Evolutionary conservation across 2,888 invertebrate species (phyloP).

Genomic region (Agelastica alni): DNA sequence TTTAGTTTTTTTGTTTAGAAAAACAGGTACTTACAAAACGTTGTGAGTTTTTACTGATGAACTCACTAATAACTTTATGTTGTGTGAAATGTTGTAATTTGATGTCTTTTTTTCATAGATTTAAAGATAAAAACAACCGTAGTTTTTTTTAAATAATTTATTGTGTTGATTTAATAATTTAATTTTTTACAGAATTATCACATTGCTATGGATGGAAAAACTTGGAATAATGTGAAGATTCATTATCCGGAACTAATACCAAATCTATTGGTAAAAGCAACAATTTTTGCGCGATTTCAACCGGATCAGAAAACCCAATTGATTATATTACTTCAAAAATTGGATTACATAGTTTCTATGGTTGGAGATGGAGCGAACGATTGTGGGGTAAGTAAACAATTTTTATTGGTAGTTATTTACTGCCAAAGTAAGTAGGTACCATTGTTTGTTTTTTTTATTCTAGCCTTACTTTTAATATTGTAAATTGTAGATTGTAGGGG

Average conservation of each 20-base stretch:
- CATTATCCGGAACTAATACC: slow-evolving; percentile 74
- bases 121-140: too few relatives aligned
- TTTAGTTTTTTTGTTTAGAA: too few relatives aligned
- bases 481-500: too few relatives aligned
- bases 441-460: too few relatives aligned
- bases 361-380: slow-evolving; percentile 80
- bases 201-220: slow-evolving; percentile 72
- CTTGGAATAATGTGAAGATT: slow-evolving; percentile 73
- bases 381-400: slow-evolving; percentile 71
- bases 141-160: neutral
- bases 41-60: too few relatives aligned
- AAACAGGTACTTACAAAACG: too few relatives aligned
- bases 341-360: slow-evolving; percentile 70
- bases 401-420: too few relatives aligned
- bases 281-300: slow-evolving; percentile 83
- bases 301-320: slow-evolving; percentile 82
- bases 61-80: too few relatives aligned
- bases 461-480: too few relatives aligned
- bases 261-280: slow-evolving; percentile 67
- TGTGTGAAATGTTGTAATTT: neutral
- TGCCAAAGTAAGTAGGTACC: too few relatives aligned
- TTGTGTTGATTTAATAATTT: neutral
- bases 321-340: slow-evolving; percentile 70
- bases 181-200: slow-evolving; percentile 48
- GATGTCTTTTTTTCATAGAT: too few relatives aligned